A percentile compares a stretch with the other conserved stretches of the same genome.
These are phyloP conservation scores for Cnemophilus loriae DNA, from an alignment of 2,113 vertebrate species.

Conservation along the genomic window DNA sequence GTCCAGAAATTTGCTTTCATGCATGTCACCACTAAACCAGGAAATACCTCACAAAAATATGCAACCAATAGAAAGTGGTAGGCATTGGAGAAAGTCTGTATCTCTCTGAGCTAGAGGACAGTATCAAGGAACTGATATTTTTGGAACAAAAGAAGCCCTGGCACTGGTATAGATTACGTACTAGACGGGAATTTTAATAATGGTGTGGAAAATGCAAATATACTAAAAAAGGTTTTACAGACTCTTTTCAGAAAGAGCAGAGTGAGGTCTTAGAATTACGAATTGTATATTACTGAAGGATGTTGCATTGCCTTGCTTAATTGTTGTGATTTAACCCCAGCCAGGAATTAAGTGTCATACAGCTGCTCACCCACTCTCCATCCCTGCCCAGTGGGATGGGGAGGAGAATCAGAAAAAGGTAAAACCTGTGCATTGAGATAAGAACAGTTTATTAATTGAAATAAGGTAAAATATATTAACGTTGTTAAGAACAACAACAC, in stretches of 20 bases:
- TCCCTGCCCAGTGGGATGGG: neutral
- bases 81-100: neutral
- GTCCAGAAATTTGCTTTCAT: too few relatives aligned
- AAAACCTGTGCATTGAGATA: neutral
- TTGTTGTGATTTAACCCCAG: neutral
- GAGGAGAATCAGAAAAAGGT: neutral
- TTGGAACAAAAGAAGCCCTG: neutral
- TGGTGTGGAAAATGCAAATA: neutral
- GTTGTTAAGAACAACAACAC: accelerated
- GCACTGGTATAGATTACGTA: neutral
- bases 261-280: neutral
- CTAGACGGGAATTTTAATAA: neutral
- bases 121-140: neutral
- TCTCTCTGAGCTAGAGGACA: neutral
- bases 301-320: neutral
- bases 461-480: neutral
- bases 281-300: neutral
- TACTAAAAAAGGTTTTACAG: neutral
- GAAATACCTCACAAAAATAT: neutral
- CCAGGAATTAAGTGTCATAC: neutral
- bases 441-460: neutral
- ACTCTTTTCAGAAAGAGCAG: neutral
- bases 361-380: neutral
- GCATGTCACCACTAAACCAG: neutral
- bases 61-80: neutral